These are phyloP conservation scores for Drosophila longiperda DNA, from an alignment of 2,888 invertebrate genomes.

Conservation along the genomic window DNA sequence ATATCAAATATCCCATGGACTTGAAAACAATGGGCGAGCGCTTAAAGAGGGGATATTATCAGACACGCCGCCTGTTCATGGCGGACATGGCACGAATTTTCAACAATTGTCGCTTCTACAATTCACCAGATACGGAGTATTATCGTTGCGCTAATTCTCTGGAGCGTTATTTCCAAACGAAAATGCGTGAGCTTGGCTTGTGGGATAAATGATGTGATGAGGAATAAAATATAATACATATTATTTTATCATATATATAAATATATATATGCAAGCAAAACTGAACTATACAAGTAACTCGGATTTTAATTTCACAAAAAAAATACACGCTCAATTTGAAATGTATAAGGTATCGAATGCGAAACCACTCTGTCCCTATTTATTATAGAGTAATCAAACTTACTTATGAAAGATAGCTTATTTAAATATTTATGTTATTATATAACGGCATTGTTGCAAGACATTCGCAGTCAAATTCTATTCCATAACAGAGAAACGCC, in stretches of 20 bases:
- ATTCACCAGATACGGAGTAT: conserved; percentile 97
- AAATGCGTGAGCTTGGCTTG: conserved; percentile 95
- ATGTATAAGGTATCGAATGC: conserved; percentile 14
- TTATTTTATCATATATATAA: conserved; percentile 6
- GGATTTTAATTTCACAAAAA: background rate
- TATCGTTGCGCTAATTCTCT: conserved; percentile 95
- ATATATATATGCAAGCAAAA: conserved; percentile 9
- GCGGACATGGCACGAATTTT: conserved; percentile 98
- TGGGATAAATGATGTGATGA: conserved; percentile 91
- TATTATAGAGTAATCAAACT: conserved; percentile 38
- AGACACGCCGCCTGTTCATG: conserved; percentile 94
- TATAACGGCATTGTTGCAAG: background rate
- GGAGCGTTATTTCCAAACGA: conserved; percentile 96
- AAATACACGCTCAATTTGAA: conserved; percentile 1
- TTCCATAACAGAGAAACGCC: conserved; percentile 1
- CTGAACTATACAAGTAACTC: background rate
- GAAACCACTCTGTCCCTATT: conserved; percentile 29
- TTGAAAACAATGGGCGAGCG: conserved; percentile 86
- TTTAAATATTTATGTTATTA: conserved; percentile 12
- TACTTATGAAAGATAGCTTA: background rate
- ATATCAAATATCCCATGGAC: conserved; percentile 99
- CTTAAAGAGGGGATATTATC: conserved; percentile 89
- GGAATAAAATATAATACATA: conserved; percentile 22
- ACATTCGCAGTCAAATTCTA: conserved; percentile 1
- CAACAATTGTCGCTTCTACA: conserved; percentile 97